phyloP scores from a whole-genome alignment of 2,113 vertebrate genomes.

The Seriola aureovittata region DNA sequence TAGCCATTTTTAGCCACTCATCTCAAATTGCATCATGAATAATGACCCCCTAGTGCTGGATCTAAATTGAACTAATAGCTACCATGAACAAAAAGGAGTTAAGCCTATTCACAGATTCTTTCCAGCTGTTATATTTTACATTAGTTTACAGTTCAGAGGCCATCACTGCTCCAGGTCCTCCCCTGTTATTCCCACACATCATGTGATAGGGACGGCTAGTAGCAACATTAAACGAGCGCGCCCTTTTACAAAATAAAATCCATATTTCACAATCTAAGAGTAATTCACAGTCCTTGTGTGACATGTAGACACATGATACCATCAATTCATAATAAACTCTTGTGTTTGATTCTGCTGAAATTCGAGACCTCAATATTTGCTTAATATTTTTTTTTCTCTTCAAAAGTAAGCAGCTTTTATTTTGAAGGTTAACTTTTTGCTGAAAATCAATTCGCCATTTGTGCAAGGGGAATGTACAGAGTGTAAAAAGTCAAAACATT shows the following conservation, averaged over 20 bases:
- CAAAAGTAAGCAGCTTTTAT: neutral
- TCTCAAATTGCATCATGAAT: neutral
- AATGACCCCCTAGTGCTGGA: neutral
- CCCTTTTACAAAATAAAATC: slow-evolving; percentile 30
- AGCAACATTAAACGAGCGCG: slow-evolving; percentile 14
- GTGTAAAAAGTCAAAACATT: neutral
- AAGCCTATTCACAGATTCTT: no score
- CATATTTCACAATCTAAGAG: neutral
- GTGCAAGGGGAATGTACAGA: neutral
- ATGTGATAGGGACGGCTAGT: neutral
- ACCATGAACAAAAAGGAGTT: no score
- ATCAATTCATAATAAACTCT: neutral
- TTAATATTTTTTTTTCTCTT: neutral
- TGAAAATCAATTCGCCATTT: neutral
- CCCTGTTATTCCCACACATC: neutral
- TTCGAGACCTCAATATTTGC: neutral
- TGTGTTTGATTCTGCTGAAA: neutral
- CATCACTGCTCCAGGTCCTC: neutral
- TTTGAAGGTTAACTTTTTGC: slow-evolving; percentile 14
- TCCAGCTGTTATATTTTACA: neutral
- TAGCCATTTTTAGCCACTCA: neutral
- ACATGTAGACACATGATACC: no score
- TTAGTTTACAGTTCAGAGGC: neutral
- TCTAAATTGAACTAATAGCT: no score
- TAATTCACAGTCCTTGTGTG: no score